Base-by-base conservation (phyloP, 2,888 invertebrate genomes). In the Philopedon plagiatum region DNA sequence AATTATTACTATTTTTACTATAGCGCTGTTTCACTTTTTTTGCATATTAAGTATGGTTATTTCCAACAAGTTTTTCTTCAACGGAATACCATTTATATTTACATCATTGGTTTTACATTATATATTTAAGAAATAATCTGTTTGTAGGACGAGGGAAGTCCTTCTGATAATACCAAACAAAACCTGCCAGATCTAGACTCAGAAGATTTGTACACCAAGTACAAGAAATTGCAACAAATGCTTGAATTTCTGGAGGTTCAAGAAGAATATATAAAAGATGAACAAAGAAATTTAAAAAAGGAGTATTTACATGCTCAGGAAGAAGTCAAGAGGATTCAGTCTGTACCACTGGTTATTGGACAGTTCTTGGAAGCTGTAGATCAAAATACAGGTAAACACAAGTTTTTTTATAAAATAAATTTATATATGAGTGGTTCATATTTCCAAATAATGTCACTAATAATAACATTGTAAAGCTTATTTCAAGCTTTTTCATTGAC, bases 331-430 rank as follows among this genome's bases (percentile, higher is more conserved):
- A 91, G 99, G 46, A 99, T 99, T 82, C 99, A 99, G 84, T 98
- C 98, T 74, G 99, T 99, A 19, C 99, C 99, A 1, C 88, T 99
- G 63, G 99, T 99, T 0, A 99, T 99, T 84, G 99, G 99, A 0
- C 99, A 99, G 86, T 99, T 99, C 86, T 88, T 99, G 78, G 99
- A 99, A 87, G 99, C 99, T 73, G 98, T 99, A 37, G 99, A 99
- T 86, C 99, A 98, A 85, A 98, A 99, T 83, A 98, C 98, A 76
- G 99, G 99, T 73, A 99, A 23, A 7, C 1, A 32, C 29, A 15
- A 46, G 7, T 0, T 39, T n/a, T 2, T 2, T 13, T 37, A n/a
- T n/a, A n/a, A n/a, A n/a, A n/a, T n/a, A n/a, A n/a, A n/a, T n/a
- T n/a, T n/a, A n/a, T n/a, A n/a, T n/a, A n/a, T n/a, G n/a, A n/a